Percentiles rank a stretch among this genome's conserved stretches.
These are phyloP conservation scores for Choristoneura fumiferana DNA, from an alignment of 1,140 invertebrate genomes.

Conservation along the genomic window DNA sequence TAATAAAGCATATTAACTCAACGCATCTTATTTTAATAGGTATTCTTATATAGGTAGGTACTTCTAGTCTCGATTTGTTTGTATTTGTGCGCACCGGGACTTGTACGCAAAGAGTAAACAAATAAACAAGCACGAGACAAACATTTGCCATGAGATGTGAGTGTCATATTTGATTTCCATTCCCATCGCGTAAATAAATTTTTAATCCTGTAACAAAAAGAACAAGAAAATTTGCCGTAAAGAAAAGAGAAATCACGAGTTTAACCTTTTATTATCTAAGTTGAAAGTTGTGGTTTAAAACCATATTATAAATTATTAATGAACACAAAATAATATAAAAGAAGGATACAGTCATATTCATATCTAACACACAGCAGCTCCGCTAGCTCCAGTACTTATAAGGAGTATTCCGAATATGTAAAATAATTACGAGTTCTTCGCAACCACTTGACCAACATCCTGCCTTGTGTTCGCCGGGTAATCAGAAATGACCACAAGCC, in stretches of 20 bases:
- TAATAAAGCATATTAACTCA: conserved; percentile 48
- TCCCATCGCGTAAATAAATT: too few species aligned
- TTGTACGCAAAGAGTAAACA: background rate
- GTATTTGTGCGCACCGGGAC: background rate
- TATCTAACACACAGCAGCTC: too few species aligned
- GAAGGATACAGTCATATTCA: too few species aligned
- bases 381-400: too few species aligned
- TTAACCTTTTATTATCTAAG: too few species aligned
- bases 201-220: too few species aligned
- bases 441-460: conserved; percentile 25
- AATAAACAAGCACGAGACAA: background rate
- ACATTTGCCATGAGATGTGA: background rate
- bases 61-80: background rate
- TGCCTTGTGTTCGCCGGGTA: conserved; percentile 38
- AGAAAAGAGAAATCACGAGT: too few species aligned
- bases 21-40: conserved; percentile 17
- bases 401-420: conserved; percentile 7
- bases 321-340: too few species aligned
- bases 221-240: too few species aligned
- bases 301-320: too few species aligned
- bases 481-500: conserved; percentile 46
- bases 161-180: too few species aligned
- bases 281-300: too few species aligned
- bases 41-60: background rate
- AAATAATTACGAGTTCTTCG: conserved; percentile 12